Percentiles rank a stretch among this genome's conserved stretches.
Conservation (phyloP, 2,113 vertebrate species). For the Pyrgilauda ruficollis region DNA sequence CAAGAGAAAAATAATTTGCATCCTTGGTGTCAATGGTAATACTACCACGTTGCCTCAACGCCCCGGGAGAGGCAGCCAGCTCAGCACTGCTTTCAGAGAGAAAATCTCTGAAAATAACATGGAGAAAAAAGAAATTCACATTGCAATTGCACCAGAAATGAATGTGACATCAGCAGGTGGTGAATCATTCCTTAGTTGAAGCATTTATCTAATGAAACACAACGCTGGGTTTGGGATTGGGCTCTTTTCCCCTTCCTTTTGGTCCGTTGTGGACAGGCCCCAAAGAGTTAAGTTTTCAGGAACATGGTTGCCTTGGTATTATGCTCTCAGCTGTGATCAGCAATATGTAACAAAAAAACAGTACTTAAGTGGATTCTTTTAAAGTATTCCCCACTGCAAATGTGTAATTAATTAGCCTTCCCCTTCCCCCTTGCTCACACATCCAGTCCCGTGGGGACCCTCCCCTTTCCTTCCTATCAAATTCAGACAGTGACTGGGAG, state of each 20-base stretch:
- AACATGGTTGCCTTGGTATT: constrained; percentile 44
- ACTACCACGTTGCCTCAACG: constrained; percentile 42
- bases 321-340: constrained; percentile 52
- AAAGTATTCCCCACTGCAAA: constrained; percentile 81
- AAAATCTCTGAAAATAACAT: not conserved
- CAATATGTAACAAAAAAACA: constrained; percentile 43
- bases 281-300: constrained; percentile 50
- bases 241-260: not conserved
- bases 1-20: constrained; percentile 66
- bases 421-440: constrained; percentile 64
- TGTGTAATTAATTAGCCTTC: constrained; percentile 86
- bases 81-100: not conserved
- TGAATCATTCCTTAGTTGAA: not conserved
- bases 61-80: constrained; percentile 42
- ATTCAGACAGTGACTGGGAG: constrained; percentile 59
- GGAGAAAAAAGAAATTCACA: constrained; percentile 11
- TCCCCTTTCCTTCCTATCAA: constrained; percentile 51
- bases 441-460: constrained; percentile 74
- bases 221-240: not conserved
- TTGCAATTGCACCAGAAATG: not conserved
- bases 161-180: constrained; percentile 43
- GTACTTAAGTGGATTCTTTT: constrained; percentile 72
- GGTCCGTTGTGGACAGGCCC: not conserved
- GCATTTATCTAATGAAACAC: constrained; percentile 4
- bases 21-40: constrained; percentile 61